A percentile compares a stretch with the other conserved stretches of the same genome.
Conservation (phyloP, 30 jellyfish, hydroid and myxozoan species). For the Aurelia aurita complex sp. Pacific region DNA sequence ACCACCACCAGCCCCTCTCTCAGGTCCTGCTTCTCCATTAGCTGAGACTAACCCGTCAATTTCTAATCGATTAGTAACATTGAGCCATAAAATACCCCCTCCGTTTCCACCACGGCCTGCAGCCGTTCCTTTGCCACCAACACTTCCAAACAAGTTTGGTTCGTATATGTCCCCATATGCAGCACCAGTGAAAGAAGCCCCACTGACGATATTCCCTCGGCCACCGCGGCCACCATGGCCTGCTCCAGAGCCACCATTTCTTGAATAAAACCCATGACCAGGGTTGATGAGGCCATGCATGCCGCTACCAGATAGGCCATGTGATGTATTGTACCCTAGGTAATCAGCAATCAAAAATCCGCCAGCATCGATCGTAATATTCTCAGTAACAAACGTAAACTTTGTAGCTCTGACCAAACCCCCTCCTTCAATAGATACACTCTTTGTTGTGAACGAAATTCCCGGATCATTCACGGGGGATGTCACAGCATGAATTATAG, state of each 20-base stretch:
- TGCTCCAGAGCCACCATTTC: slow-evolving; percentile 70
- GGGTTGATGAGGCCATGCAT: slow-evolving; percentile 57
- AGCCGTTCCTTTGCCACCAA: slow-evolving; percentile 43
- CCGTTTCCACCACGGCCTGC: slow-evolving; percentile 70
- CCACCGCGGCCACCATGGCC: slow-evolving; percentile 80
- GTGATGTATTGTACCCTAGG: slow-evolving; percentile 71
- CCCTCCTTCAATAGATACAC: slow-evolving; percentile 66
- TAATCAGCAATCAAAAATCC: slow-evolving; percentile 64
- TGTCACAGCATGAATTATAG: slow-evolving; percentile 54
- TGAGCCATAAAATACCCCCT: slow-evolving; percentile 67
- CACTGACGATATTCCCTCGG: slow-evolving; percentile 46
- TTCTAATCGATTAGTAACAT: slow-evolving; percentile 55
- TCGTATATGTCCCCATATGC: slow-evolving; percentile 69
- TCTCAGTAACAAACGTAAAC: slow-evolving; percentile 66
- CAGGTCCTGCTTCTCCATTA: slow-evolving; percentile 57
- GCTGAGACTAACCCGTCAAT: slow-evolving; percentile 68
- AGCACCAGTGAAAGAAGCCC: slow-evolving; percentile 76
- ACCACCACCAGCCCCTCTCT: slow-evolving; percentile 70
- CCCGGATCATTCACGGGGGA: slow-evolving; percentile 79
- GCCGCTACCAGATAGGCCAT: slow-evolving; percentile 50
- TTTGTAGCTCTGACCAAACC: slow-evolving; percentile 64
- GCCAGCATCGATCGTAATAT: slow-evolving; percentile 59
- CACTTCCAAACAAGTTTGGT: slow-evolving; percentile 60
- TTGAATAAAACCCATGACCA: slow-evolving; percentile 62
- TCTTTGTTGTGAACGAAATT: slow-evolving; percentile 29